Base-by-base conservation (phyloP, 2,797 vertebrate genomes). In the Mormyrops boulengeri region DNA sequence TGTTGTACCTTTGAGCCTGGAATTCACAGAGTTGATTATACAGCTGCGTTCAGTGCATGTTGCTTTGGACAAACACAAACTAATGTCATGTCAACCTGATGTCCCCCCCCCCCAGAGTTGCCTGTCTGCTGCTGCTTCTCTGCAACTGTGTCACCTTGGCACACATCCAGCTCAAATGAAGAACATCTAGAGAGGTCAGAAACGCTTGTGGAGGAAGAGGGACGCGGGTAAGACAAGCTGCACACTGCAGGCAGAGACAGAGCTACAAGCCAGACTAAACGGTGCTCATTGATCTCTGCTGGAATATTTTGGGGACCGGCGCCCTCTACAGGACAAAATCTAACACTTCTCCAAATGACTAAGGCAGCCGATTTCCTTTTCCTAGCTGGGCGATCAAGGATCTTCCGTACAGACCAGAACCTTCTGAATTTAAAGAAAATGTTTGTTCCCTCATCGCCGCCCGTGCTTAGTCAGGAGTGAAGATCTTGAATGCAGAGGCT, bases 321-420 rank as follows among this genome's bases (percentile, higher is more conserved):
- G n/a, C 91, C 91, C 89, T 90, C 91, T 91, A 49, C 88, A 90
- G 91, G 89, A 89, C 34, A 87, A 88, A 66, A 47, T 4, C 4
- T n/a, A 11, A 77, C 82, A 47, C 34, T 84, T 84, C 87, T 47
- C 55, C 11, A 55, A 22, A 47, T 1, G 62, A 52, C 34, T 19
- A 38, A 47, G 30, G 49, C 19, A 6, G 26, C 30, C 9, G 6
- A 77, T 73, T 8, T 87, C 7, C 73, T 38, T 52, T 82, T 19
- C 50, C 38, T 52, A 44, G 8, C 50, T n/a, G 69, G 2, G 2
- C 60, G 41, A 38, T 88, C 38, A 30, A 88, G 60, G 41, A n/a
- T 55, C 49, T 19, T 22, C 11, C 30, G 4, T 86, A 22, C 26
- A 52, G 44, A 69, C 60, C n/a, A 12, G 38, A 62, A 69, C 60